Percentiles rank a stretch among this genome's conserved stretches.
Conservation (phyloP, 1,140 invertebrate genomes). For the Drosophila grimshawi region DNA sequence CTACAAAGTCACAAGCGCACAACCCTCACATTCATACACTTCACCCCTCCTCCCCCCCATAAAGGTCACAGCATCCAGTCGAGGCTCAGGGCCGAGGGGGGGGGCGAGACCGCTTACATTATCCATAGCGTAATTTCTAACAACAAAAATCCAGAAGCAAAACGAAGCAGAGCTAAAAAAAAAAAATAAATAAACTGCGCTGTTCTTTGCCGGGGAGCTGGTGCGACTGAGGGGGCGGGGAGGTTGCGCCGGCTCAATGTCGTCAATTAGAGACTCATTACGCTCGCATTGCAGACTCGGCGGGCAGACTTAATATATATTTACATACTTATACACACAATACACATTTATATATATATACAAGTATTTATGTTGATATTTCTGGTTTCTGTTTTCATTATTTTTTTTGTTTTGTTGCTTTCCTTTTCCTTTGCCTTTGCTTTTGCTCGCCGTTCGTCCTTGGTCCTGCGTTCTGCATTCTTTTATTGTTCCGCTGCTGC, state of each 20-base stretch:
- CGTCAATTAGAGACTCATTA: conserved; percentile 84
- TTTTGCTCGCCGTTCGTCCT: conserved; percentile 40
- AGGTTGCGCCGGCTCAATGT: conserved; percentile 61
- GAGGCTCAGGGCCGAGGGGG: neutral
- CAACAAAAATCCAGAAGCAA: conserved; percentile 28
- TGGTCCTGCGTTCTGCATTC: conserved; percentile 60
- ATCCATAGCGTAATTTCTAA: conserved; percentile 77
- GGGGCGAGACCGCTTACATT: conserved; percentile 23
- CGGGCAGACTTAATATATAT: conserved; percentile 69
- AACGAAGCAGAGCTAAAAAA: conserved; percentile 28
- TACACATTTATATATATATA: conserved; percentile 2
- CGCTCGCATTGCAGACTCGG: conserved; percentile 76
- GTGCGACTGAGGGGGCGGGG: neutral
- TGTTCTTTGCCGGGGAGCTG: conserved; percentile 1
- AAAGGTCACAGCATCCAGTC: conserved; percentile 29
- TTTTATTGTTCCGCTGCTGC: conserved; percentile 73
- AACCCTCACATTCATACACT: conserved; percentile 15
- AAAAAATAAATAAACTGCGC: conserved; percentile 23
- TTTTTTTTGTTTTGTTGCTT: conserved; percentile 10
- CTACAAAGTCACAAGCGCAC: conserved; percentile 41
- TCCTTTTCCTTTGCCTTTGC: conserved; percentile 15
- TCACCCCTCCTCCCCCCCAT: neutral
- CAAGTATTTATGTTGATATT: conserved; percentile 11
- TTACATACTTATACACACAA: neutral
- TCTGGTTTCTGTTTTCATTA: conserved; percentile 39